phyloP scores from a whole-genome alignment of 2,797 vertebrate genomes.

The Acipenser oxyrinchus region DNA sequence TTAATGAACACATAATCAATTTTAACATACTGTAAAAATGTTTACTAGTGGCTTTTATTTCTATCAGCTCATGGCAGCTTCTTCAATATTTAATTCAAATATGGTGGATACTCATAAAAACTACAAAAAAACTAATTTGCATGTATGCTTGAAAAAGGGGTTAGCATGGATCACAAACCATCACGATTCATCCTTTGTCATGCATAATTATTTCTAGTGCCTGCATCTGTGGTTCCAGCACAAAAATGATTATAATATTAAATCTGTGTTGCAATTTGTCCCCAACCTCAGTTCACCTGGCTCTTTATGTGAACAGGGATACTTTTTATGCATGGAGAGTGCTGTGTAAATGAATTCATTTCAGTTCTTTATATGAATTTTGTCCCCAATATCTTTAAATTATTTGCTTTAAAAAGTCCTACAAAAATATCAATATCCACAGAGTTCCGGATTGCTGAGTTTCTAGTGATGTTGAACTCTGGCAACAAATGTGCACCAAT shows the following conservation, averaged over 20 bases:
- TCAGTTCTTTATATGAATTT: constrained; percentile 15
- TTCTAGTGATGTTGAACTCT: constrained; percentile 21
- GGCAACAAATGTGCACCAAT: constrained; percentile 39
- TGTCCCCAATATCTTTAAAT: constrained; percentile 47
- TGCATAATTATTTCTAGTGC: too few species aligned
- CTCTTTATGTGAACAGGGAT: too few species aligned
- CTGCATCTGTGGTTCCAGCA: too few species aligned
- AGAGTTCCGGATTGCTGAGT: constrained; percentile 23
- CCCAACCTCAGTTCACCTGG: too few species aligned
- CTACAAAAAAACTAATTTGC: too few species aligned
- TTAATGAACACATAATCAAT: too few species aligned
- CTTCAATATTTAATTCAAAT: constrained; percentile 61
- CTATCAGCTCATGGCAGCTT: constrained; percentile 58
- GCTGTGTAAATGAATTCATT: constrained; percentile 40
- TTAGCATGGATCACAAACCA: too few species aligned
- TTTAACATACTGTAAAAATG: constrained; percentile 38
- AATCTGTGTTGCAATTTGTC: too few species aligned
- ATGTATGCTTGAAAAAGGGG: too few species aligned
- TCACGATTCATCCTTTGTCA: too few species aligned
- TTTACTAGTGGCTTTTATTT: constrained; percentile 69
- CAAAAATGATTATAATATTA: too few species aligned
- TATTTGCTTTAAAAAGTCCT: constrained; percentile 45
- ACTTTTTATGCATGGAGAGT: constrained; percentile 24
- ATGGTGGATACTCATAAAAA: too few species aligned
- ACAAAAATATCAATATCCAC: constrained; percentile 26